These are phyloP conservation scores for Castor canadensis DNA, from an alignment of 2,113 vertebrate genomes.

Conservation along the genomic window DNA sequence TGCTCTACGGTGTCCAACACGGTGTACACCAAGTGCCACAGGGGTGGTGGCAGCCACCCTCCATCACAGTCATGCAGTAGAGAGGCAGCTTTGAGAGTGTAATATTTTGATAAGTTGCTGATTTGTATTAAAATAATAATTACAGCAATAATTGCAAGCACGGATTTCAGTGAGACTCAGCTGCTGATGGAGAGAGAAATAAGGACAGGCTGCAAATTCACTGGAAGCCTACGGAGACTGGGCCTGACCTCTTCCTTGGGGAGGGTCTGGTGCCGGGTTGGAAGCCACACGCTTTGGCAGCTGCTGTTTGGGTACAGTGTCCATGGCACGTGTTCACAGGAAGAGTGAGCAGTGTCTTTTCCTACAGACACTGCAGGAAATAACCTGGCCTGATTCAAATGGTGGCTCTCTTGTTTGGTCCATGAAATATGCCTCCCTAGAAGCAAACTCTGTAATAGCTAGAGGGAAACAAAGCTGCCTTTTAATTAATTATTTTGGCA, in stretches of 20 bases:
- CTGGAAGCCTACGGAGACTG: no score
- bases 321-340: not conserved
- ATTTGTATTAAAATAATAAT: conserved; percentile 85
- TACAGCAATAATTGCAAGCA: conserved; percentile 77
- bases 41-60: not conserved
- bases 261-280: conserved; percentile 7
- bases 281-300: not conserved
- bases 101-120: conserved; percentile 82
- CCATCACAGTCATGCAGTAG: conserved; percentile 41
- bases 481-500: not conserved
- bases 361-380: not conserved
- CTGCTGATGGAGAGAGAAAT: conserved; percentile 68
- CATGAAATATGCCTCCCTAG: not conserved
- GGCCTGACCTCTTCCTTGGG: conserved; percentile 1
- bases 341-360: not conserved
- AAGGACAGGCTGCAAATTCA: conserved; percentile 52
- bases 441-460: not conserved
- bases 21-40: not conserved
- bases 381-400: not conserved
- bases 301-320: not conserved
- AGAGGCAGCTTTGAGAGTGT: not conserved
- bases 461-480: not conserved
- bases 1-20: conserved; percentile 31
- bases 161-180: conserved; percentile 71
- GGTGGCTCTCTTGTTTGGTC: not conserved